A percentile compares a stretch with the other conserved stretches of the same genome.
Conservation (phyloP, 1,140 invertebrate genomes). For the Ips nitidus region DNA sequence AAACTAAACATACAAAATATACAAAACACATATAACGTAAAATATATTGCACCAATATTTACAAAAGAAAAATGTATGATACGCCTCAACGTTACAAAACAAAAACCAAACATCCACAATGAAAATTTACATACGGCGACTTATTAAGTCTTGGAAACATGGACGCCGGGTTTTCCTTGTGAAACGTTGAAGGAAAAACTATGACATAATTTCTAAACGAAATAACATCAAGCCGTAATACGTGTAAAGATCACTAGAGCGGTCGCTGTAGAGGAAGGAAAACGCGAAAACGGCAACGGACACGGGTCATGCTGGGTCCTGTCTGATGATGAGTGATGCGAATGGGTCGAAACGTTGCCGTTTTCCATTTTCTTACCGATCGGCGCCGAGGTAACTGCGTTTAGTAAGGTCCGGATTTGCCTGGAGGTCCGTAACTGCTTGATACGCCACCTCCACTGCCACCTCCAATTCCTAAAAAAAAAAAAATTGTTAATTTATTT, state of each 20-base stretch:
- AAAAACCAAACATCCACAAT: conserved; percentile 25
- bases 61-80: conserved; percentile 17
- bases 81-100: not conserved
- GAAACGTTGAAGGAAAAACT: conserved; percentile 10
- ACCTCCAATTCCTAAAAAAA: conserved; percentile 36
- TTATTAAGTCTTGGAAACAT: conserved; percentile 36
- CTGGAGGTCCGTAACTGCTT: conserved; percentile 46
- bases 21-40: conserved; percentile 35
- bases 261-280: conserved; percentile 9
- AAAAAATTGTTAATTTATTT: not conserved
- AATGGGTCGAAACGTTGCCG: conserved; percentile 5
- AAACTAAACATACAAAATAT: conserved; percentile 36
- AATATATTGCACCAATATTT: conserved; percentile 42
- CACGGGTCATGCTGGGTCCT: conserved; percentile 25
- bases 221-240: conserved; percentile 25
- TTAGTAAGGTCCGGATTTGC: conserved; percentile 48
- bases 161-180: conserved; percentile 17
- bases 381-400: conserved; percentile 17
- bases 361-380: not conserved
- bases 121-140: conserved; percentile 40
- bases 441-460: conserved; percentile 43
- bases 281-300: conserved; percentile 1
- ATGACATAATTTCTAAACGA: conserved; percentile 21
- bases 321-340: conserved; percentile 29
- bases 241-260: conserved; percentile 11